Base-by-base conservation (phyloP, 2,797 vertebrate species). In the Danio kyathit region DNA sequence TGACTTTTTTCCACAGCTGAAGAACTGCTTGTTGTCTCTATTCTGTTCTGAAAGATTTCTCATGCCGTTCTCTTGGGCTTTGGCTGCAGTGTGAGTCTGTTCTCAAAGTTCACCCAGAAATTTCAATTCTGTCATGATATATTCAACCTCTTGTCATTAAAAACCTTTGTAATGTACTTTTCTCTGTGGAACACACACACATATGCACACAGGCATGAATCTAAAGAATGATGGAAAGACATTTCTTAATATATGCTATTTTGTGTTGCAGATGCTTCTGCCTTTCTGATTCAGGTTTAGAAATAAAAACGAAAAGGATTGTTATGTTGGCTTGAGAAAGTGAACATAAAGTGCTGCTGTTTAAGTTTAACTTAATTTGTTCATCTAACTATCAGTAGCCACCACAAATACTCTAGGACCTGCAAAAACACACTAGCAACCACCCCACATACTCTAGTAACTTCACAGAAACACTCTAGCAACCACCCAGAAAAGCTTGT, bases 21-120 rank as follows among this genome's bases (percentile, higher is more conserved):
- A n/a, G 67, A 10, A 14, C 66, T 52, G 8, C 21, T 69, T 38
- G 14, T 3, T 38, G 14, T 3, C 48, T 51, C 29, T 63, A 38
- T 63, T 63, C 60, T n/a, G 14, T 63, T 63, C 60, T n/a, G 14
- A 63, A 41, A 41, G 60, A 63, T 29, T 14, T 69, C 21, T 11
- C 48, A 16, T 38, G 14, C 21, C 66, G 11, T 69, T 69, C 14
- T 70, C 48, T 6, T 17, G 48, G 29, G 21, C 9, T 70, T 52
- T 52, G 21, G 52, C 21, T 52, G 21, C 48, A 38, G 21, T 10
- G 21, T 21, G 44, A n/a, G 56, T 59, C 6, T 21, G 66, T 51
- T 51, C 48, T 16, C 38, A 51, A 51, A 38, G 48, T 51, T 69
- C 21, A 51, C 8, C 0, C 2, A 16, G 6, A 38, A 51, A 51